Evolutionary conservation across 2,797 vertebrate genomes (phyloP).

Genomic region (Spheniscus humboldti): DNA sequence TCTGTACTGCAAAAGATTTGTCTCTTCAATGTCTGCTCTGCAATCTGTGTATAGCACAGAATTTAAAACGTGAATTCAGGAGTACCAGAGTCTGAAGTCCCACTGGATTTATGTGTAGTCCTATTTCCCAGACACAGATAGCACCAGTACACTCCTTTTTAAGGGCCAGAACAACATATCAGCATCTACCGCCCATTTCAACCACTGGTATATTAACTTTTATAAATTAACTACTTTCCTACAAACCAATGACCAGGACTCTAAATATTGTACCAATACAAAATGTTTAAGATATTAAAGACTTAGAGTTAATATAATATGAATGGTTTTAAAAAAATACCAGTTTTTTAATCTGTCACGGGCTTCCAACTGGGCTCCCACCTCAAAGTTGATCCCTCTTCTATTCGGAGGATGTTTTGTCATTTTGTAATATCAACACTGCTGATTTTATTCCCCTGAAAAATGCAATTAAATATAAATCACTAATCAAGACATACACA

Average conservation of each 20-base stretch:
- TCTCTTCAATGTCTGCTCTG: background rate
- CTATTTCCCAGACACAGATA: background rate
- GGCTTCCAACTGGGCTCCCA: slow-evolving; percentile 95
- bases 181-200: background rate
- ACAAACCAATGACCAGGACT: background rate
- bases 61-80: background rate
- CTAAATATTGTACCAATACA: slow-evolving; percentile 29
- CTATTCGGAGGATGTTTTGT: slow-evolving; percentile 95
- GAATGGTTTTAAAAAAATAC: slow-evolving; percentile 76
- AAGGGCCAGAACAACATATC: background rate
- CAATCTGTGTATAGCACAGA: background rate
- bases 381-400: slow-evolving; percentile 92
- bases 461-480: slow-evolving; percentile 76
- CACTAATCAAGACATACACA: slow-evolving; percentile 62
- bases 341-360: slow-evolving; percentile 95
- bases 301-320: slow-evolving; percentile 61
- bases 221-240: slow-evolving; percentile 11
- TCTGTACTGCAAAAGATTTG: background rate
- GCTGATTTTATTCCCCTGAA: slow-evolving; percentile 79
- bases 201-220: slow-evolving; percentile 8
- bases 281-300: slow-evolving; percentile 46
- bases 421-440: slow-evolving; percentile 83
- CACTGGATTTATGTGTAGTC: background rate
- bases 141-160: background rate
- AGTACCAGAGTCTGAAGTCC: background rate